A percentile compares a stretch with the other conserved stretches of the same genome.
phyloP scores from a whole-genome alignment of 2,888 invertebrate species.

The Alsophila aescularia region DNA sequence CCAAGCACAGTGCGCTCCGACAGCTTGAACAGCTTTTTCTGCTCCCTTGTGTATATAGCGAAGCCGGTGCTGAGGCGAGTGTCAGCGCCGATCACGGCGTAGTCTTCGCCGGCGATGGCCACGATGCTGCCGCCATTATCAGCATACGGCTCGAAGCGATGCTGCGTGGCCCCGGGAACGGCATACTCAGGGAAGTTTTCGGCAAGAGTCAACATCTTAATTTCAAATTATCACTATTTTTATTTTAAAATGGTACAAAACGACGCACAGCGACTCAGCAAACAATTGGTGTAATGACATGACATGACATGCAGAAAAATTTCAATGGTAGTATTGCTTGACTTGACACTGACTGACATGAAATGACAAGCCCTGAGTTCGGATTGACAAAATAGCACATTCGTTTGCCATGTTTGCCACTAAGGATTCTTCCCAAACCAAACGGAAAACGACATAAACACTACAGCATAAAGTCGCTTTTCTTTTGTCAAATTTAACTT shows the following conservation, averaged over 20 bases:
- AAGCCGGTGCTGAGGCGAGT: constrained; percentile 96
- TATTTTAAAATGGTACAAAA: neutral
- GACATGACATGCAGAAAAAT: constrained; percentile 67
- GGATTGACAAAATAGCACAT: too few species aligned
- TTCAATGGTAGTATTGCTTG: neutral
- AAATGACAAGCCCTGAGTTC: too few species aligned
- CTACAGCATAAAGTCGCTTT: too few species aligned
- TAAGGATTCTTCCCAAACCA: too few species aligned
- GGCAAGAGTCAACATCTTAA: constrained; percentile 65
- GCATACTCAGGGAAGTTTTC: constrained; percentile 77
- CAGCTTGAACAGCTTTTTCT: constrained; percentile 93
- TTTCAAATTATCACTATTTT: neutral
- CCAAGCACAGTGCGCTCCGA: constrained; percentile 95
- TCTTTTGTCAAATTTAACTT: too few species aligned
- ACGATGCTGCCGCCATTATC: constrained; percentile 93
- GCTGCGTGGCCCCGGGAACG: constrained; percentile 80
- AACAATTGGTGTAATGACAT: constrained; percentile 48
- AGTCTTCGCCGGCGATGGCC: constrained; percentile 98
- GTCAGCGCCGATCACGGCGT: constrained; percentile 97
- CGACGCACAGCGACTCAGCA: constrained; percentile 5
- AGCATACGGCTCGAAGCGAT: constrained; percentile 80
- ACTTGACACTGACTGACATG: too few species aligned
- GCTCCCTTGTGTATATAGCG: constrained; percentile 94
- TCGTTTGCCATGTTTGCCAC: too few species aligned
- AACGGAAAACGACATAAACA: too few species aligned